phyloP scores from a whole-genome alignment of 2,113 vertebrate species.

The Felis chaus region DNA sequence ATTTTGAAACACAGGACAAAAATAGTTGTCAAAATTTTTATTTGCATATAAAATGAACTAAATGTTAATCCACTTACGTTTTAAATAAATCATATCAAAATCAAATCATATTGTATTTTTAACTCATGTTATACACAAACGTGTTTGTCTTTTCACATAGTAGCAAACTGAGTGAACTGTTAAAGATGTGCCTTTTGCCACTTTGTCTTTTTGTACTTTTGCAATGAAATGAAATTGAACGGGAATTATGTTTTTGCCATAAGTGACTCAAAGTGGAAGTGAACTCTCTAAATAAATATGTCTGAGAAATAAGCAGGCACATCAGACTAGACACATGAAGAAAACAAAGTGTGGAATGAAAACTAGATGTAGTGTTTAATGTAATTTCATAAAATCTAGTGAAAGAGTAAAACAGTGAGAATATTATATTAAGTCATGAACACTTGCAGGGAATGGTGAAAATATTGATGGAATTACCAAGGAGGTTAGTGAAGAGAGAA shows the following conservation, averaged over 20 bases:
- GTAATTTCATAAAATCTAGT: neutral
- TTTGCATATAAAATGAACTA: slow-evolving; percentile 2
- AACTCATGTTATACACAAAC: neutral
- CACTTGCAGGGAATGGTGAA: neutral
- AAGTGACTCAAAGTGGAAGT: neutral
- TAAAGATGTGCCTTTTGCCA: neutral
- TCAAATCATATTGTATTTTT: neutral
- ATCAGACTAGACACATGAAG: neutral
- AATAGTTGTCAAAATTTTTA: neutral
- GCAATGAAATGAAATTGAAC: neutral
- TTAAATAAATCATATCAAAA: neutral
- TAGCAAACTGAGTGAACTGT: neutral
- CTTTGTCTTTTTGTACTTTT: neutral
- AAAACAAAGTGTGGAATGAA: neutral
- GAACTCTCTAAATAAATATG: neutral
- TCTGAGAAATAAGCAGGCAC: neutral
- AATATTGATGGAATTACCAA: neutral
- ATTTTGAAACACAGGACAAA: neutral
- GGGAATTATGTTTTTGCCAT: neutral
- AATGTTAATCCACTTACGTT: neutral
- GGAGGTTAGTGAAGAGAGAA: neutral
- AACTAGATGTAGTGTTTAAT: neutral
- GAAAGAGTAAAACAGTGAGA: neutral
- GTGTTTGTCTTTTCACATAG: neutral
- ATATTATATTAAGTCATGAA: neutral